A percentile compares a stretch with the other conserved stretches of the same genome.
These are phyloP conservation scores for Calephelis nemesis DNA, from an alignment of 1,140 invertebrate genomes.

Conservation along the genomic window DNA sequence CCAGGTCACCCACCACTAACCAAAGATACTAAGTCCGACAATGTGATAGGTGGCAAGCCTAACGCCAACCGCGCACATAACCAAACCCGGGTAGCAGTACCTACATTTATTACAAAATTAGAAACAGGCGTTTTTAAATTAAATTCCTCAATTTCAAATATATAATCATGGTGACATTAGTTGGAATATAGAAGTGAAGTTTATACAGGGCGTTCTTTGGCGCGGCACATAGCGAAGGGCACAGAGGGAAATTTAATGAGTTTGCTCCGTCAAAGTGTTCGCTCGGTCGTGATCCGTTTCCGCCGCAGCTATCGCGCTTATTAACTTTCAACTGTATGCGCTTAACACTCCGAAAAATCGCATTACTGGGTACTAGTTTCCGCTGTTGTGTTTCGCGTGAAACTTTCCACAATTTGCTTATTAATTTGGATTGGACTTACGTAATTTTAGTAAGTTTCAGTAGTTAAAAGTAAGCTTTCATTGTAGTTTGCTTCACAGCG, in stretches of 20 bases:
- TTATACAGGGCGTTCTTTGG: conserved; percentile 14
- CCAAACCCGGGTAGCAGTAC: too few relatives aligned
- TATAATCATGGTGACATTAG: conserved; percentile 1
- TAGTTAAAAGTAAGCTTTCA: neutral
- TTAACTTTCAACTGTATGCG: conserved; percentile 15
- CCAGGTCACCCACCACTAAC: too few relatives aligned
- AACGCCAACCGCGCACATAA: too few relatives aligned
- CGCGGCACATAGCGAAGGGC: neutral
- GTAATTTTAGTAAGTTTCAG: neutral
- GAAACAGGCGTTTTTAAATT: too few relatives aligned
- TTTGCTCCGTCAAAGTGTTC: conserved; percentile 18
- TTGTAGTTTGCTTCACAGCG: neutral
- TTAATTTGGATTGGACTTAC: neutral
- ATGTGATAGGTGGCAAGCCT: too few relatives aligned
- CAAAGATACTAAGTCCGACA: too few relatives aligned
- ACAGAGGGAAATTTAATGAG: conserved; percentile 16
- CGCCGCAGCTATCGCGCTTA: conserved; percentile 18
- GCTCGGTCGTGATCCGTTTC: conserved; percentile 9
- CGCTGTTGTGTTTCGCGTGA: neutral
- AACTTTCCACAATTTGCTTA: neutral
- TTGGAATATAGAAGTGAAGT: conserved; percentile 3
- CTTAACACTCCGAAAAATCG: conserved; percentile 13
- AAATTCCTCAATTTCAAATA: too few relatives aligned
- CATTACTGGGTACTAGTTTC: conserved; percentile 3
- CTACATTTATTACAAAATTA: too few relatives aligned